Conservation (phyloP, 2,113 vertebrate species). For the Tragulus kanchil region DNA sequence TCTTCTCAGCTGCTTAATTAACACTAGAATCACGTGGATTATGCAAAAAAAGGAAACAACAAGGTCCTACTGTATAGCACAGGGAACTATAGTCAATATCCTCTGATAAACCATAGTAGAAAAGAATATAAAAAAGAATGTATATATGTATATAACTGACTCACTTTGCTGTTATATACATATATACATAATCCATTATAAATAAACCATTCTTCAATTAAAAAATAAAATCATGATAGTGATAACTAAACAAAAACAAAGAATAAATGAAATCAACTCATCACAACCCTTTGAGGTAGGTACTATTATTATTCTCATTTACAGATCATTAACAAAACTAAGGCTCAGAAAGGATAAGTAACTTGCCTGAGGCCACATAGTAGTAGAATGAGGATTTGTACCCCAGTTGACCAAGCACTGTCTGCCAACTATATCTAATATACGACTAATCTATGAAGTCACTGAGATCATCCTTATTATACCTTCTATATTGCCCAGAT, state of each 20-base stretch:
- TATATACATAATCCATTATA: not conserved
- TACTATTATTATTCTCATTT: not conserved
- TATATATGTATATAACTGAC: not conserved
- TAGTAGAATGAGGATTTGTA: not conserved
- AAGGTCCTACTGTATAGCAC: not conserved
- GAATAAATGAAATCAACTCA: not conserved
- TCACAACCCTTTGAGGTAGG: not conserved
- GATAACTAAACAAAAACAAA: not conserved
- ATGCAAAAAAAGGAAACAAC: too few relatives aligned
- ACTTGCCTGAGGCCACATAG: not conserved
- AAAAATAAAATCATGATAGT: not conserved
- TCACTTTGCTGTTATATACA: not conserved
- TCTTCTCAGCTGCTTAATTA: too few relatives aligned
- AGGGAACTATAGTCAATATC: not conserved
- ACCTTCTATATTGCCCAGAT: not conserved
- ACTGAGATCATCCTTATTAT: slow-evolving; percentile 37
- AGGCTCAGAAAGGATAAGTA: slow-evolving; percentile 19
- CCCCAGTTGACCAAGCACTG: not conserved
- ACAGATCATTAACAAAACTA: not conserved
- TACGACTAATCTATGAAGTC: slow-evolving; percentile 1
- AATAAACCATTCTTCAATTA: not conserved
- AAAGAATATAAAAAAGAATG: not conserved
- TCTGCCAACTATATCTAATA: not conserved
- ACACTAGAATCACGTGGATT: too few relatives aligned
- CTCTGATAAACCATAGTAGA: not conserved